These are phyloP conservation scores for Nannoperca obscura DNA, from an alignment of 2,797 vertebrate species.

Conservation along the genomic window DNA sequence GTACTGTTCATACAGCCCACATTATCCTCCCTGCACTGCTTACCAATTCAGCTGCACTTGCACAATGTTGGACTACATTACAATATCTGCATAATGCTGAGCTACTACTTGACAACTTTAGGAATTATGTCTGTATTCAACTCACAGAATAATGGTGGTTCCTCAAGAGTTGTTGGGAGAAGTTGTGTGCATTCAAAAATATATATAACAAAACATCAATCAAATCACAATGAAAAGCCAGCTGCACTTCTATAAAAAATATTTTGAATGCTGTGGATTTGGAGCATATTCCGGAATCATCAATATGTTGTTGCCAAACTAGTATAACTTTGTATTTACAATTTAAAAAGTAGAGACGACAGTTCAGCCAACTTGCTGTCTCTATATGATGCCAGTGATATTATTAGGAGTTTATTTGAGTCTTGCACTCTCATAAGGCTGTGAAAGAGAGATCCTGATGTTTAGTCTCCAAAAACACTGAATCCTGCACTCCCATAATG, in stretches of 20 bases:
- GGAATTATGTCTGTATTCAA: constrained; percentile 43
- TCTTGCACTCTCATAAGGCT: no score
- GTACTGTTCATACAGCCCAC: constrained; percentile 2
- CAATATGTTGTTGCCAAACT: background rate
- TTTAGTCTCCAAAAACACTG: background rate
- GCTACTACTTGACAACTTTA: constrained; percentile 47
- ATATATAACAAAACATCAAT: background rate
- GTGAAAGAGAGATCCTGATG: no score
- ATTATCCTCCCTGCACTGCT: constrained; percentile 31
- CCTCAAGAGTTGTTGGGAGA: constrained; percentile 45
- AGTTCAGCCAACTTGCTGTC: background rate
- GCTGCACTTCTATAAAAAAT: background rate
- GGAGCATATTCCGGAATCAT: background rate
- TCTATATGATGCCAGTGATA: no score
- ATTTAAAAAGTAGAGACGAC: no score
- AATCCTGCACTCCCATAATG: background rate
- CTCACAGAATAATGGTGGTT: constrained; percentile 23
- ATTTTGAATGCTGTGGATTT: background rate
- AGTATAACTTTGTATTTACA: background rate
- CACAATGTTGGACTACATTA: constrained; percentile 54
- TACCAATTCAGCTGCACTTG: constrained; percentile 61
- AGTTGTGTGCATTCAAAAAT: constrained; percentile 1
- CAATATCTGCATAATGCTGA: constrained; percentile 68
- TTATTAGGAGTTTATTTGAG: background rate
- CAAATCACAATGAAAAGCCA: background rate